Evolutionary conservation across 2,113 vertebrate genomes (phyloP).

Genomic region (Coptodon bakossiorum): DNA sequence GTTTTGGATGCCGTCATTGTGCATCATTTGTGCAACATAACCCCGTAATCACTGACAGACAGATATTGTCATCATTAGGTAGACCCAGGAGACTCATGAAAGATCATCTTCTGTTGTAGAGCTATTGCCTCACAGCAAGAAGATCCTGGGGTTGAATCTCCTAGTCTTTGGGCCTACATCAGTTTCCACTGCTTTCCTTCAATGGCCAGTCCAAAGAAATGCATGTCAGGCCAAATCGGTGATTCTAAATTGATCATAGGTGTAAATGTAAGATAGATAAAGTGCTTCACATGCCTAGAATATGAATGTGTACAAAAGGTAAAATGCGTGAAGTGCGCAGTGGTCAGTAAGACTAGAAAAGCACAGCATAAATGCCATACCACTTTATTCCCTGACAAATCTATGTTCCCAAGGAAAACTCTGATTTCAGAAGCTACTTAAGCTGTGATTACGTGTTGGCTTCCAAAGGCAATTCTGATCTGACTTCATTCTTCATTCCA

Average conservation of each 20-base stretch:
- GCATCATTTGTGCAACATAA: background rate
- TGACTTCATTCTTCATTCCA: conserved; percentile 41
- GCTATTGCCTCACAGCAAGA: background rate
- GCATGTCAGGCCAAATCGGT: background rate
- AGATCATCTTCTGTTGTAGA: background rate
- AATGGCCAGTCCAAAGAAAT: background rate
- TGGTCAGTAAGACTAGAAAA: background rate
- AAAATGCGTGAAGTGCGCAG: background rate
- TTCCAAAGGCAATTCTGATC: conserved; percentile 25
- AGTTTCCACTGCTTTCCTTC: background rate
- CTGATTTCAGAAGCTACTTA: conserved; percentile 17
- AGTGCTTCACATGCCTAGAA: background rate
- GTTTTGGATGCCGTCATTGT: background rate
- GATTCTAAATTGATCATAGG: background rate
- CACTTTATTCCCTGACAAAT: background rate
- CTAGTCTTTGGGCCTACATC: background rate
- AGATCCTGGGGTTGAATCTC: background rate
- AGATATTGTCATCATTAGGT: background rate
- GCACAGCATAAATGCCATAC: background rate
- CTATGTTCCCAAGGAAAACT: conserved; percentile 23
- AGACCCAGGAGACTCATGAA: background rate
- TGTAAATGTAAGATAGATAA: background rate
- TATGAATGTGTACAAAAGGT: background rate
- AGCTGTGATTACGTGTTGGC: conserved; percentile 40
- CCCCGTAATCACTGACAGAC: background rate